Evolutionary conservation across 2,888 invertebrate species (phyloP), one percentile per base, ranked within the genome.

Genomic region (Heteromyza rotundicornis): DNA sequence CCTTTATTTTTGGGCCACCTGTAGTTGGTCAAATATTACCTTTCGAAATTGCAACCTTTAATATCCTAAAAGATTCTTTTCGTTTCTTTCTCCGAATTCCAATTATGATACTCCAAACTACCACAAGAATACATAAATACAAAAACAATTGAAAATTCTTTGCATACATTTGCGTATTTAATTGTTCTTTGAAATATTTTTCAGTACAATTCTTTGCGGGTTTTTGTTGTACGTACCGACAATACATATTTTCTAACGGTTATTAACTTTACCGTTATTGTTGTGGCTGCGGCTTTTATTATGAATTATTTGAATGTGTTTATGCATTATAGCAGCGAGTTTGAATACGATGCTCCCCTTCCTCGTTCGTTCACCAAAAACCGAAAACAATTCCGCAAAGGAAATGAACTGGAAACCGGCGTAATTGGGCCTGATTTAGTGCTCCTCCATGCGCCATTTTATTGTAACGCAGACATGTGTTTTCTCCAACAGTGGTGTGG

Each of bases 351-450:
- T 56, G 36, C 36, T 22, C 16, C n/a, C n/a, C 54, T 19, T 35
- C 19, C 49, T n/a, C 53, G 35, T 19, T 8, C 50, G 14, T 14
- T 10, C 23, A 57, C 49, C 27, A 59, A 54, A 50, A 49, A 17
- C 51, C 52, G 1, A 61, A 40, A 56, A 50, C 59, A 51, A 68
- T 60, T 59, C 60, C 52, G 56, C 40, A 57, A 40, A 62, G 67
- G 63, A 69, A 67, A 65, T 66, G 64, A 66, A 65, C 66, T 62
- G 67, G 64, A 67, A 66, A 69, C 65, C 61, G 59, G 58, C 59
- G 62, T 66, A 66, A 69, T 69, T 69, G 67, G 66, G 60, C 62
- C 63, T 69, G 68, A 65, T 67, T 67, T 69, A 69, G 53, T 59
- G 60, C 52, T 59, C 22, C 49, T 62, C 35, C 54, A 62, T 63